These are phyloP conservation scores for Reticulitermes lucifugus DNA, from an alignment of 2,888 invertebrate genomes.

Conservation along the genomic window DNA sequence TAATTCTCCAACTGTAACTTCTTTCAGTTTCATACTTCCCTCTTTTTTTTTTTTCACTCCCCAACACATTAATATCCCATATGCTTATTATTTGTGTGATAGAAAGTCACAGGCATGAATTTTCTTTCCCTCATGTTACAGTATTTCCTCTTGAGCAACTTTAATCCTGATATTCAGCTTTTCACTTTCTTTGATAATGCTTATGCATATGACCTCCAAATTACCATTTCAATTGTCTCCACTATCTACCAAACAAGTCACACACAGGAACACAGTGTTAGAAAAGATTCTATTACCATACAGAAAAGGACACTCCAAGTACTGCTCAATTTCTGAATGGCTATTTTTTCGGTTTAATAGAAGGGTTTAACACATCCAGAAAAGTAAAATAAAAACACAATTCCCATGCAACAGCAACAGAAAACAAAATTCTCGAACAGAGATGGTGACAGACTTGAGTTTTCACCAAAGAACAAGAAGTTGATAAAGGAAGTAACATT, in stretches of 20 bases:
- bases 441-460: neutral
- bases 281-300: neutral
- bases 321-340: constrained; percentile 9
- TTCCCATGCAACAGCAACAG: neutral
- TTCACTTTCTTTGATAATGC: neutral
- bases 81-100: no score
- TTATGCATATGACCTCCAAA: neutral
- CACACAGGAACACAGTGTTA: constrained; percentile 3
- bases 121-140: no score
- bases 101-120: no score
- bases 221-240: neutral
- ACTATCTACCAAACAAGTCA: constrained; percentile 13
- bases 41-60: no score
- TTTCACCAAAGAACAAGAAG: neutral
- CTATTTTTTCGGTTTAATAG: neutral
- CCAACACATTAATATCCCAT: no score
- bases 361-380: neutral
- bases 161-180: neutral
- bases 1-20: no score
- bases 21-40: no score
- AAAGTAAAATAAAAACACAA: neutral
- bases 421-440: neutral
- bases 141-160: no score
- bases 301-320: constrained; percentile 6
- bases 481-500: neutral